Base-by-base conservation (phyloP, 2,888 invertebrate species). In the Drosophila sordidapex region DNA sequence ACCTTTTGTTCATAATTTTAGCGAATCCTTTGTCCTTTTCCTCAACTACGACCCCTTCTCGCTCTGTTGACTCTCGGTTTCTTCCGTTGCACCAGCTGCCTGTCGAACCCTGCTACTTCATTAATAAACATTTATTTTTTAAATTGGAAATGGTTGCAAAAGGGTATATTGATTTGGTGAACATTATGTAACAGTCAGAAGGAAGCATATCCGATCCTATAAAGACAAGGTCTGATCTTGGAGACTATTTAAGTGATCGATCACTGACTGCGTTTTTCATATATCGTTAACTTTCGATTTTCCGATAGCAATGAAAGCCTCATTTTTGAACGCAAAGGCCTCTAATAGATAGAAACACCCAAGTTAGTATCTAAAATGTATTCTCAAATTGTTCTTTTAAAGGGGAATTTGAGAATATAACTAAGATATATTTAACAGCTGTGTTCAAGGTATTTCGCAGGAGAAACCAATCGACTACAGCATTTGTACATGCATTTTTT, bases 1-100 rank as follows among this genome's bases (percentile, higher is more conserved):
- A 78, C 70, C 76, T 81, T 81, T 88, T 84, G 79, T 74, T 69
- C 67, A 75, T 72, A 77, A 79, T 77, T 85, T 77, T 31, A 59
- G 67, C 73, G 57, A 65, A 64, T 61, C 62, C 56, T 67, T 52
- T 59, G 67, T 67, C 43, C 52, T 4, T 29, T 18, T 27, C 25
- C 25, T 51, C 27, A n/a, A 46, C 33, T 40, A 15, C 27, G 13
- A 10, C 27, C 15, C 11, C 7, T 15, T 5, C 29, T 49, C 35
- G 33, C 5, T 10, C 18, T 21, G 33, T 4, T 53, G 21, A 46
- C 15, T 15, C 7, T 8, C 2, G 2, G 13, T 33, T 13, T n/a
- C 21, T 21, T 13, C 1, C n/a, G 7, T 11, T 52, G 52, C 15
- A 15, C 1, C 33, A 33, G 21, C 33, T 52, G 52, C 15, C 51